Percentiles rank a stretch among this genome's conserved stretches.
Evolutionary conservation across 2,113 vertebrate genomes (phyloP).

Genomic region (Prolemur simus): DNA sequence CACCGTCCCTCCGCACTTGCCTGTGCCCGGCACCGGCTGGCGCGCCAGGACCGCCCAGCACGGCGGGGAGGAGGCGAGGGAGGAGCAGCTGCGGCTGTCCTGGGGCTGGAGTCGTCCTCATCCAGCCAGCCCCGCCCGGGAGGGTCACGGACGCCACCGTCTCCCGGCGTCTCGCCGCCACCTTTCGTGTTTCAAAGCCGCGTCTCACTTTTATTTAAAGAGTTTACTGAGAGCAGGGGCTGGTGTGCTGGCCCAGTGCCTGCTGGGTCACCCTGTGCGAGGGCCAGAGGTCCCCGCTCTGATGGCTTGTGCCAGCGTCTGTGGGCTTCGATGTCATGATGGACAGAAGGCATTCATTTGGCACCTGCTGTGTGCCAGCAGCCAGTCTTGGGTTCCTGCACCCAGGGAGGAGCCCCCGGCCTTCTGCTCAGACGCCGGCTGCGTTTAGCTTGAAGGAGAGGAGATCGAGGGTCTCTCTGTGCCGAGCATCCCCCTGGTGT

Average conservation of each 20-base stretch:
- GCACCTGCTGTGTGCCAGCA: background rate
- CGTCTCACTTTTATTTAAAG: background rate
- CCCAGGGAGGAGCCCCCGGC: rapidly evolving
- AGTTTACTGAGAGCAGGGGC: too few species aligned
- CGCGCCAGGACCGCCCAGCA: rapidly evolving
- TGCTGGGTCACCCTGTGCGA: rapidly evolving
- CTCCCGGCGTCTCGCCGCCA: rapidly evolving
- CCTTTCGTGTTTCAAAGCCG: background rate
- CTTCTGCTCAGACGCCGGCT: background rate
- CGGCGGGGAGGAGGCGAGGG: rapidly evolving
- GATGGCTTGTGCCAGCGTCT: rapidly evolving
- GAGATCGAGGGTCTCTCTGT: rapidly evolving
- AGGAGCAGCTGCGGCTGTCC: background rate
- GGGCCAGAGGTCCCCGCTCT: rapidly evolving
- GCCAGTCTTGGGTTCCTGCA: background rate
- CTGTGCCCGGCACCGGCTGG: rapidly evolving
- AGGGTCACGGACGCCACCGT: background rate
- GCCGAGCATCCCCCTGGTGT: background rate
- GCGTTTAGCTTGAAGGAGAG: rapidly evolving
- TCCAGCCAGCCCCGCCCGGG: rapidly evolving
- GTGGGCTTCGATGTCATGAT: rapidly evolving
- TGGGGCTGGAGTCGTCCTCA: rapidly evolving
- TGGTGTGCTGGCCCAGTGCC: rapidly evolving
- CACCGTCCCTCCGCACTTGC: rapidly evolving
- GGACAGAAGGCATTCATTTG: background rate